phyloP scores from a whole-genome alignment of 92 coral and sea anemone genomes.

The Plumapathes pennacea region DNA sequence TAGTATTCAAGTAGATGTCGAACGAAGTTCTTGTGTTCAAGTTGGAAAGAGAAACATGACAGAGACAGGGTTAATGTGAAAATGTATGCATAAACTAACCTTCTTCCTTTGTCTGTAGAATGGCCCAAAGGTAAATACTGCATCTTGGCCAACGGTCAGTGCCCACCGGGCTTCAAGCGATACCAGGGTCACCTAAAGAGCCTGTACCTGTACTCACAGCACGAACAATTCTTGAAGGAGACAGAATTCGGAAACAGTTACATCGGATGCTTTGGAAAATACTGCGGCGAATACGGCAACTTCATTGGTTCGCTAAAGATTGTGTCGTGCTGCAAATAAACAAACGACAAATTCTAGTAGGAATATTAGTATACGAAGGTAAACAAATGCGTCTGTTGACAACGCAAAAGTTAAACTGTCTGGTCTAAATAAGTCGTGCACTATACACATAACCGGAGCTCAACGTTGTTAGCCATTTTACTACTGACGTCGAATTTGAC shows the following conservation, averaged over 20 bases:
- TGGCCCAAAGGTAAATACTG: conserved; percentile 80
- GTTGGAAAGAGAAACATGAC: too few species aligned
- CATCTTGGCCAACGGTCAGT: conserved; percentile 68
- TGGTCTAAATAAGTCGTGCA: too few species aligned
- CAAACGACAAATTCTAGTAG: too few species aligned
- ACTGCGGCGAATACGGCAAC: conserved; percentile 68
- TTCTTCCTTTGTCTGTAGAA: conserved; percentile 17
- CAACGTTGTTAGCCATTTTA: too few species aligned
- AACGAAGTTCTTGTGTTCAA: too few species aligned
- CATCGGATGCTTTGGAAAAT: conserved; percentile 74
- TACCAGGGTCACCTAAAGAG: conserved; percentile 63
- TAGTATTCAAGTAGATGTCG: too few species aligned
- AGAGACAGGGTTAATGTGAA: too few species aligned
- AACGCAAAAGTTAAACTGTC: too few species aligned
- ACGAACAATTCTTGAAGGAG: conserved; percentile 36
- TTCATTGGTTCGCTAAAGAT: conserved; percentile 68
- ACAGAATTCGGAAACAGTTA: conserved; percentile 72
- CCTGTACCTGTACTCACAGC: conserved; percentile 56
- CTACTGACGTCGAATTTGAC: too few species aligned
- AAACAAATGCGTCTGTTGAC: too few species aligned
- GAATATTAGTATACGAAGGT: too few species aligned
- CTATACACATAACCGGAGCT: too few species aligned
- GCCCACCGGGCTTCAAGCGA: conserved; percentile 65
- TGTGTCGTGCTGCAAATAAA: conserved; percentile 85
- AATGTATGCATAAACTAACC: neutral